Evolutionary conservation across 2,797 vertebrate genomes (phyloP).

Genomic region (Agapornis canus): DNA sequence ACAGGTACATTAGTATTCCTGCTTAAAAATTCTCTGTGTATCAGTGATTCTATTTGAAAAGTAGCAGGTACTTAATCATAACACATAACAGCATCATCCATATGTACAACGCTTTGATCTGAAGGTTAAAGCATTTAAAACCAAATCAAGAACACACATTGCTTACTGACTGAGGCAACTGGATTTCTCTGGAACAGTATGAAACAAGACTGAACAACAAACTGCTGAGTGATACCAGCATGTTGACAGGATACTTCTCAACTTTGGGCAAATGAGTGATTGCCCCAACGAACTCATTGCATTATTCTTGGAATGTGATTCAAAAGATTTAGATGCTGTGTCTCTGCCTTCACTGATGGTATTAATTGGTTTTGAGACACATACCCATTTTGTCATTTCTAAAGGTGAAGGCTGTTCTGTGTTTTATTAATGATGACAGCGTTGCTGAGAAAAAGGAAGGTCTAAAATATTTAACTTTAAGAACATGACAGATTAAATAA

Average conservation of each 20-base stretch:
- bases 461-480: slow-evolving; percentile 66
- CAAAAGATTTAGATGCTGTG: slow-evolving; percentile 66
- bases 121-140: slow-evolving; percentile 47
- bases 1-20: background rate
- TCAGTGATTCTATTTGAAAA: background rate
- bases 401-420: slow-evolving; percentile 69
- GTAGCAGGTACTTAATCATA: background rate
- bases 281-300: slow-evolving; percentile 39
- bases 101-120: background rate
- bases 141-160: slow-evolving; percentile 39
- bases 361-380: slow-evolving; percentile 76
- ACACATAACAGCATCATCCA: background rate
- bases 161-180: background rate
- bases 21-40: background rate
- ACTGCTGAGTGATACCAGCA: background rate
- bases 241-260: slow-evolving; percentile 31
- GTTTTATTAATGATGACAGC: slow-evolving; percentile 70
- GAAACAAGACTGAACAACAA: slow-evolving; percentile 35
- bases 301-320: slow-evolving; percentile 61
- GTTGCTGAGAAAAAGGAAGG: slow-evolving; percentile 54
- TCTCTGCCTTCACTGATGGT: slow-evolving; percentile 65
- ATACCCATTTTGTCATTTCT: slow-evolving; percentile 71
- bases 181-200: background rate
- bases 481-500: slow-evolving; percentile 65
- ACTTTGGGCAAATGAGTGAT: slow-evolving; percentile 31